Evolutionary conservation across 2,797 vertebrate genomes (phyloP).

Genomic region (Sebastes oblongus): DNA sequence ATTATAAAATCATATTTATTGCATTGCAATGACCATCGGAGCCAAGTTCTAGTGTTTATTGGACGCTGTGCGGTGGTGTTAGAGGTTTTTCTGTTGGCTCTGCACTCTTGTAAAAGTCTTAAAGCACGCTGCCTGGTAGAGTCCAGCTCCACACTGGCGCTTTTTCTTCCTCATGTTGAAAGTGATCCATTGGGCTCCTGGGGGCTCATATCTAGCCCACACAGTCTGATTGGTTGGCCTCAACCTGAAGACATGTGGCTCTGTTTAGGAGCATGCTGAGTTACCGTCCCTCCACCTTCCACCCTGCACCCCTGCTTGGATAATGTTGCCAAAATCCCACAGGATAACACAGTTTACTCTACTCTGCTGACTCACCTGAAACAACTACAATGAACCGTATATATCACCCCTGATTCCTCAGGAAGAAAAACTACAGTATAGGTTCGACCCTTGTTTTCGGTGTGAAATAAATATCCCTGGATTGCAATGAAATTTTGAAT

Average conservation of each 20-base stretch:
- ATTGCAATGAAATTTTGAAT: neutral
- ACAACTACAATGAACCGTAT: neutral
- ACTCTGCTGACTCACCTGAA: conserved; percentile 57
- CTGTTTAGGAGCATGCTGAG: conserved; percentile 63
- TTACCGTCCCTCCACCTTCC: conserved; percentile 22
- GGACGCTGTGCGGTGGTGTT: conserved; percentile 2
- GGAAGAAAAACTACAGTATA: neutral
- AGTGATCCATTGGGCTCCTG: conserved; percentile 50
- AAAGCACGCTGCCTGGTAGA: neutral
- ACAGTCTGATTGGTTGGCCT: conserved; percentile 44
- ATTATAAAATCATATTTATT: conserved; percentile 39
- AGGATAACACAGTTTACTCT: conserved; percentile 38
- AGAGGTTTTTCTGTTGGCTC: conserved; percentile 25
- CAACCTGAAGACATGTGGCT: conserved; percentile 66
- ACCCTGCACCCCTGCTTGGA: conserved; percentile 29
- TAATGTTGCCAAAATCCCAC: conserved; percentile 38
- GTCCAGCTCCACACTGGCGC: neutral
- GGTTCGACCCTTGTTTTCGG: neutral
- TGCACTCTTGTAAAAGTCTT: conserved; percentile 39
- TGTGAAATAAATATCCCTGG: neutral
- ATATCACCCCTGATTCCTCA: neutral
- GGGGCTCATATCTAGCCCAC: conserved; percentile 27
- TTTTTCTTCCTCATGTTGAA: conserved; percentile 26
- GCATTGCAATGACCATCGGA: neutral
- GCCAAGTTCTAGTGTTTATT: conserved; percentile 38